phyloP scores from a whole-genome alignment of 2,888 invertebrate species.

The Lycia hirtaria region DNA sequence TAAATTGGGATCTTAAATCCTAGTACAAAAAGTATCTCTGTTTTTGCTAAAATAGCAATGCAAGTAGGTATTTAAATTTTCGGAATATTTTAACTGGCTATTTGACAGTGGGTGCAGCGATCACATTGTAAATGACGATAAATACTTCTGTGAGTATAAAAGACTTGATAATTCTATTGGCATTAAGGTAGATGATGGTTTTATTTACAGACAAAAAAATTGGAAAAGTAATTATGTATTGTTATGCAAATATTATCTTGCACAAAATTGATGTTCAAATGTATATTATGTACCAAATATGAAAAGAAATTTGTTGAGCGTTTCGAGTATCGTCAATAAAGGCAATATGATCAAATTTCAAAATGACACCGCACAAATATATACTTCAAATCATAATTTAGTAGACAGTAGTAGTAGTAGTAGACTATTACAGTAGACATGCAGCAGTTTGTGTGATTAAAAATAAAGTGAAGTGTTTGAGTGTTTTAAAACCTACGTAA shows the following conservation, averaged over 20 bases:
- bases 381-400: background rate
- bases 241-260: background rate
- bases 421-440: background rate
- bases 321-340: background rate
- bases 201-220: background rate
- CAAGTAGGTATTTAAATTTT: too few relatives aligned
- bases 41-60: too few relatives aligned
- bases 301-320: background rate
- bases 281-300: too few relatives aligned
- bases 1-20: too few relatives aligned
- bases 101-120: background rate
- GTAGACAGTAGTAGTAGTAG: background rate
- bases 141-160: background rate
- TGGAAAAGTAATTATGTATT: background rate
- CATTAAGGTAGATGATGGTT: background rate
- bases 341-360: background rate
- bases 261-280: background rate
- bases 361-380: too few relatives aligned
- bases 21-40: too few relatives aligned
- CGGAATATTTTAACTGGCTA: background rate
- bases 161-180: background rate
- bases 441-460: constrained; percentile 7
- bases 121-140: background rate
- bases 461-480: constrained; percentile 33
- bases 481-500: constrained; percentile 42